phyloP scores from a whole-genome alignment of 2,888 invertebrate genomes.

The Apodemia mormo region DNA sequence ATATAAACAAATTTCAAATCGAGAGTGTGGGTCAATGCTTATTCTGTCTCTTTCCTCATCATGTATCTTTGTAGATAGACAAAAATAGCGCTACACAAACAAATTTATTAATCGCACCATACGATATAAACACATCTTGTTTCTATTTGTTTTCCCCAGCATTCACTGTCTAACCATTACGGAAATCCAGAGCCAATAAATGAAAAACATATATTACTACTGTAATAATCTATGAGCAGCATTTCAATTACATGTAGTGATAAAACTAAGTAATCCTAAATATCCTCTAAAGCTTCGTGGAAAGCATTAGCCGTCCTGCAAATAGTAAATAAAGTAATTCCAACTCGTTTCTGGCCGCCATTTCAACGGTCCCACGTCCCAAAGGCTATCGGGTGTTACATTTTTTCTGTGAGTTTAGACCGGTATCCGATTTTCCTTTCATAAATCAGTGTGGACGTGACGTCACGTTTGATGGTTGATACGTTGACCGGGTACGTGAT shows the following conservation, averaged over 20 bases:
- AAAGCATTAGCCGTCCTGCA: constrained; percentile 45
- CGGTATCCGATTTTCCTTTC: constrained; percentile 43
- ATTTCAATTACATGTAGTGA: constrained; percentile 6
- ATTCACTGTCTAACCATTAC: too few relatives aligned
- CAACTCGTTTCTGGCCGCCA: constrained; percentile 58
- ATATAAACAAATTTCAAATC: too few relatives aligned
- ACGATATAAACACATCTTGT: too few relatives aligned
- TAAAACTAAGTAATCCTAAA: constrained; percentile 33
- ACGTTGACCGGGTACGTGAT: constrained; percentile 65
- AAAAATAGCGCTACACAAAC: too few relatives aligned
- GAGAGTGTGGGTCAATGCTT: too few relatives aligned
- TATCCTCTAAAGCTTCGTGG: constrained; percentile 50
- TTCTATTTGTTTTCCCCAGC: too few relatives aligned
- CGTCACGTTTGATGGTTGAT: constrained; percentile 63
- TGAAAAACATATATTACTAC: too few relatives aligned
- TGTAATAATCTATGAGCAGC: too few relatives aligned
- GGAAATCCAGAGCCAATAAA: too few relatives aligned
- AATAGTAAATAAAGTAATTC: constrained; percentile 58
- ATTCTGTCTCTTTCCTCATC: too few relatives aligned
- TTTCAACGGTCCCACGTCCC: constrained; percentile 52
- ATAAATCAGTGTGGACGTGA: constrained; percentile 73
- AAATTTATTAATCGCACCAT: too few relatives aligned
- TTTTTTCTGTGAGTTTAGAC: constrained; percentile 23
- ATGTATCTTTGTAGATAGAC: too few relatives aligned
- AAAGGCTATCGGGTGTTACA: constrained; percentile 63